phyloP scores from a whole-genome alignment of 2,888 invertebrate genomes.

The Asteroscopus sphinx region DNA sequence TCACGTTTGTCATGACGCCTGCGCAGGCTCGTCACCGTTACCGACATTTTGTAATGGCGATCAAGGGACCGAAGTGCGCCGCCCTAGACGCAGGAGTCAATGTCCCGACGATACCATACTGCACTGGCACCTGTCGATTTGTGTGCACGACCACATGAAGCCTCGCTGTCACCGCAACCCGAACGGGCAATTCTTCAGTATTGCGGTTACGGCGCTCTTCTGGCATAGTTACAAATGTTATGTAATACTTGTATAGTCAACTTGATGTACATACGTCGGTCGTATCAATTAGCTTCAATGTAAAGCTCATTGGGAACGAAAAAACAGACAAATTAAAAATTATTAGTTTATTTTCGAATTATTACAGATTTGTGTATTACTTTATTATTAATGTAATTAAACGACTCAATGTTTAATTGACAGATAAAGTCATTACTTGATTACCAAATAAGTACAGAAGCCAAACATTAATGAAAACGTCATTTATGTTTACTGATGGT shows the following conservation, averaged over 20 bases:
- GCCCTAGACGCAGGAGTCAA: conserved; percentile 80
- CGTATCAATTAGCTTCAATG: conserved; percentile 19
- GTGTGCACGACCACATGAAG: conserved; percentile 33
- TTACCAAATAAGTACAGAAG: conserved; percentile 56
- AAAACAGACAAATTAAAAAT: conserved; percentile 53
- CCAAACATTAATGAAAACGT: conserved; percentile 48
- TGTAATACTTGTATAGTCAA: conserved; percentile 12
- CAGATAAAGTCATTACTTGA: conserved; percentile 33
- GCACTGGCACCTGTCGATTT: conserved; percentile 38
- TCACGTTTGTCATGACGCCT: conserved; percentile 71
- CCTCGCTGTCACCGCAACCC: conserved; percentile 21
- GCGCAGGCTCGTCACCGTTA: conserved; percentile 75
- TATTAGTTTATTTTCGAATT: conserved; percentile 60
- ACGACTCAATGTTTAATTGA: conserved; percentile 30
- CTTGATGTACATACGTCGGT: conserved; percentile 5
- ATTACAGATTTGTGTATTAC: conserved; percentile 38
- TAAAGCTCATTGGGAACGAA: conserved; percentile 10
- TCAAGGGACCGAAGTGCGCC: conserved; percentile 64
- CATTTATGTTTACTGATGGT: conserved; percentile 34
- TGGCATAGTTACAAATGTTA: conserved; percentile 39
- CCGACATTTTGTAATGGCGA: conserved; percentile 81
- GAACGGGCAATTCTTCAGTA: conserved; percentile 32
- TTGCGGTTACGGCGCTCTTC: conserved; percentile 31
- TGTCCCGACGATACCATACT: conserved; percentile 61
- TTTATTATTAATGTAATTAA: conserved; percentile 22